Conservation (phyloP, 1,140 invertebrate genomes). For the Drosophila burlai region DNA sequence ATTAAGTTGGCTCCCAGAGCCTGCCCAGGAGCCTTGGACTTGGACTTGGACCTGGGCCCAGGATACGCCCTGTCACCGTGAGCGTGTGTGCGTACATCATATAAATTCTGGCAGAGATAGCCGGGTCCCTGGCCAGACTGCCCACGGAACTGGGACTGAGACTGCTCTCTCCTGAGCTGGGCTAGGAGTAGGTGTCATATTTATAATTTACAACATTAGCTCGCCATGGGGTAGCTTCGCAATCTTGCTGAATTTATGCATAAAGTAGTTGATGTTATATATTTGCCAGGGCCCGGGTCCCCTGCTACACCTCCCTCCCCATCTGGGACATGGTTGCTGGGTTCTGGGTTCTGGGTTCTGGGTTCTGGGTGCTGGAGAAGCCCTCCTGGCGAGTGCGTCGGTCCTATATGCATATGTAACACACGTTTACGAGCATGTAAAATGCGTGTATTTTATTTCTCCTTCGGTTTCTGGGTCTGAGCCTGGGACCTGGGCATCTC, state of each 20-base stretch:
- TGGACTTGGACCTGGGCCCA: constrained; percentile 22
- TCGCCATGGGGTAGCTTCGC: constrained; percentile 82
- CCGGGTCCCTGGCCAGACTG: constrained; percentile 39
- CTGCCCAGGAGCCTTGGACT: constrained; percentile 16
- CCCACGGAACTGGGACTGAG: constrained; percentile 45
- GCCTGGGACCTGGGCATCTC: constrained; percentile 4
- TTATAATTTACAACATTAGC: constrained; percentile 84
- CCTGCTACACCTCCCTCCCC: not conserved
- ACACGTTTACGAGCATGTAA: constrained; percentile 83
- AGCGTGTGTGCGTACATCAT: constrained; percentile 48
- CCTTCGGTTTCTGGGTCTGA: constrained; percentile 51
- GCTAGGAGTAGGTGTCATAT: constrained; percentile 82
- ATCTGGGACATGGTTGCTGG: not conserved
- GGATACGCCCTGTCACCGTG: constrained; percentile 63
- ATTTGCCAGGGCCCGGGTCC: constrained; percentile 45
- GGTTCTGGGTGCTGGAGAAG: not conserved
- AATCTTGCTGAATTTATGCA: constrained; percentile 82
- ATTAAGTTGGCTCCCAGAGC: constrained; percentile 68
- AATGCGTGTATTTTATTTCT: constrained; percentile 81
- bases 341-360: too few species aligned
- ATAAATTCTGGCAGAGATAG: constrained; percentile 19
- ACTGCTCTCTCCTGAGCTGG: not conserved
- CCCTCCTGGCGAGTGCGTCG: constrained; percentile 53
- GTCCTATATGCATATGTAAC: constrained; percentile 73
- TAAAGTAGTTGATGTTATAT: constrained; percentile 83